Conservation (phyloP, 2,113 vertebrate genomes). For the Corvus moneduloides region DNA sequence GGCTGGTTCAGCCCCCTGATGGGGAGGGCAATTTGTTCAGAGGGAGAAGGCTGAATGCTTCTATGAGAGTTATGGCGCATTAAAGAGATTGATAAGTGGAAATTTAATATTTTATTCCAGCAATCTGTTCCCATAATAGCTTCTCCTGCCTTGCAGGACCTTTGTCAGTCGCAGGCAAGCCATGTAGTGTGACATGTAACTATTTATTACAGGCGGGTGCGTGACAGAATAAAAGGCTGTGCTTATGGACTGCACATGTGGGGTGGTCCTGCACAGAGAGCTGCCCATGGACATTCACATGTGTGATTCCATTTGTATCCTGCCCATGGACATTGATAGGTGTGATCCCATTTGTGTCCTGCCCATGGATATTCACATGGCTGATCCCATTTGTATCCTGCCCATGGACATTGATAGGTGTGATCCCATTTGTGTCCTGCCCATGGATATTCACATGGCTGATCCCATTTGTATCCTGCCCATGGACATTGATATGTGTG, state of each 20-base stretch:
- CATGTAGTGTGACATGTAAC: conserved; percentile 28
- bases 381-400: neutral
- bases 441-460: too few relatives aligned
- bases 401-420: too few relatives aligned
- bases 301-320: neutral
- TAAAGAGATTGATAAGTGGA: conserved; percentile 65
- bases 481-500: neutral
- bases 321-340: neutral
- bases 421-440: neutral
- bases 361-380: accelerated
- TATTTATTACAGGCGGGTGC: neutral
- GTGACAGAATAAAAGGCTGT: neutral
- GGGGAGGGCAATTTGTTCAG: neutral
- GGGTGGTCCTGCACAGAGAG: neutral
- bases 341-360: neutral
- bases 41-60: conserved; percentile 27
- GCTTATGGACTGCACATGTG: neutral
- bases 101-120: conserved; percentile 75
- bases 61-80: conserved; percentile 35
- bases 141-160: conserved; percentile 65
- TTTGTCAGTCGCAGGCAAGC: conserved; percentile 35
- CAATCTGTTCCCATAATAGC: conserved; percentile 67
- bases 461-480: neutral
- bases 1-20: neutral
- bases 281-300: neutral